A percentile compares a stretch with the other conserved stretches of the same genome.
phyloP scores from a whole-genome alignment of 2,797 vertebrate species.

The Onychomys torridus region DNA sequence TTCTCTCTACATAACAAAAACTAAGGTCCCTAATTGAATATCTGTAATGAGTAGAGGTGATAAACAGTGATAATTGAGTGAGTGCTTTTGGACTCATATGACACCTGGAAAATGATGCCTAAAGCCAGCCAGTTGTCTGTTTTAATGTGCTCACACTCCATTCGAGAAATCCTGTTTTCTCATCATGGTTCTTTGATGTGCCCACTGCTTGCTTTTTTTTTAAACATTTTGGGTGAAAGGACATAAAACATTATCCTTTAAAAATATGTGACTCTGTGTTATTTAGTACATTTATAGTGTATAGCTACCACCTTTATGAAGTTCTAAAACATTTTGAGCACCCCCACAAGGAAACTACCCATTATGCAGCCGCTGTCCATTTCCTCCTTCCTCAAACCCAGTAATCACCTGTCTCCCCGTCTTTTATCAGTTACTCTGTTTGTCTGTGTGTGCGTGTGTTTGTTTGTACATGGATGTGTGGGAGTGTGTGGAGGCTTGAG shows the following conservation, averaged over 20 bases:
- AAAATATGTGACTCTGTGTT: neutral
- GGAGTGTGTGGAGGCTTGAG: neutral
- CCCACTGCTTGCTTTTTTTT: neutral
- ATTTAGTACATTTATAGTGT: neutral
- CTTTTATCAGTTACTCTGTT: neutral
- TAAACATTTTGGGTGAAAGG: conserved; percentile 10
- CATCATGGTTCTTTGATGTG: neutral
- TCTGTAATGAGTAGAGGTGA: neutral
- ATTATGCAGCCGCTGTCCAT: neutral
- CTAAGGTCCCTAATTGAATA: conserved; percentile 12
- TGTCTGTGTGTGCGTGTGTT: neutral
- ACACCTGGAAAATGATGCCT: conserved; percentile 42
- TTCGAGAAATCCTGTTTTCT: conserved; percentile 19
- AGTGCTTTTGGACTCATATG: neutral
- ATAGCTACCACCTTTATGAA: neutral
- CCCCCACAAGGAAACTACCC: neutral
- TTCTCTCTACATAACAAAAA: neutral
- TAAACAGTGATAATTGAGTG: neutral
- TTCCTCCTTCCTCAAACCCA: neutral
- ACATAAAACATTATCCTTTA: conserved; percentile 9
- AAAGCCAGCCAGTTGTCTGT: neutral
- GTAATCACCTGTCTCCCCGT: neutral
- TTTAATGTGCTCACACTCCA: neutral
- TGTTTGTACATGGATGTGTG: neutral
- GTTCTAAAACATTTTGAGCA: conserved; percentile 12